These are phyloP conservation scores for Callaeas wilsoni DNA, from an alignment of 2,113 vertebrate species.

Conservation along the genomic window DNA sequence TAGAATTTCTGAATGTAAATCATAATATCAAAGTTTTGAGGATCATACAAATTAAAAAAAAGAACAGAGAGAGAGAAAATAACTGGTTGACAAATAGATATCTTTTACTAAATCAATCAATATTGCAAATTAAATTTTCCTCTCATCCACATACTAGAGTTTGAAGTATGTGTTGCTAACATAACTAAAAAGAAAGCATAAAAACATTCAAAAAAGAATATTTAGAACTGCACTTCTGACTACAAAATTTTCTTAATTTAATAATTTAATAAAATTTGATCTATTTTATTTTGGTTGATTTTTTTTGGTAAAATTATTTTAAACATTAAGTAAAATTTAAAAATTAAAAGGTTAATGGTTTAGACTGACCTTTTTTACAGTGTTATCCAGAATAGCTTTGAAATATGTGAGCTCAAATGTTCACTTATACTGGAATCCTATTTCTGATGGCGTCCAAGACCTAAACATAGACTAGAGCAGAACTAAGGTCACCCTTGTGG, in stretches of 20 bases:
- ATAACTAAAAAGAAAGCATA: not conserved
- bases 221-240: not conserved
- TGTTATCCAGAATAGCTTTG: not conserved
- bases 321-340: not conserved
- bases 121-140: not conserved
- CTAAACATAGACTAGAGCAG: not conserved
- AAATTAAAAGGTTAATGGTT: not conserved
- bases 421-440: not conserved
- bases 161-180: not conserved
- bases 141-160: not conserved
- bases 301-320: not conserved
- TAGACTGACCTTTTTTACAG: not conserved
- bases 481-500: not conserved
- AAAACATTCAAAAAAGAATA: not conserved
- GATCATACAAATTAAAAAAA: not conserved
- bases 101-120: not conserved
- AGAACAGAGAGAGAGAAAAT: fast-evolving
- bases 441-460: not conserved
- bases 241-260: not conserved
- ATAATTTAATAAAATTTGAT: not conserved
- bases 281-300: not conserved
- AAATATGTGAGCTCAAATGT: not conserved
- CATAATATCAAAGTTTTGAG: not conserved
- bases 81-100: not conserved
- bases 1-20: not conserved